Evolutionary conservation across 2,888 invertebrate species (phyloP), one percentile per base, ranked within the genome.

Genomic region (Caenorhabditis virilis): DNA sequence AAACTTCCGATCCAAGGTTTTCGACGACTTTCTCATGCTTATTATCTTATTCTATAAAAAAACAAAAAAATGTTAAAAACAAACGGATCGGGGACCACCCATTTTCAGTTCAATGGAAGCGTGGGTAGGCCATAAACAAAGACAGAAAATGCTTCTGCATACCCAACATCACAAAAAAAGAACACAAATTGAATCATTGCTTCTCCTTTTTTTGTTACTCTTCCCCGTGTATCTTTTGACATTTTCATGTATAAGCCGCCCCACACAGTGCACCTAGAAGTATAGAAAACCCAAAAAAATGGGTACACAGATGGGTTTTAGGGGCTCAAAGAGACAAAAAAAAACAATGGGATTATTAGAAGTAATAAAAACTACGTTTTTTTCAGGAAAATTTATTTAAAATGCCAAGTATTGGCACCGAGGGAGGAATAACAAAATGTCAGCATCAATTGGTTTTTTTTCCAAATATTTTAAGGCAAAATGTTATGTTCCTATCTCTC

Each of bases 121-220:
- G 30, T 13, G 7, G 30, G 6, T 13, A 30, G 30, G 7, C 30
- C 30, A 30, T 9, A 9, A 30, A 30, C 30, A 30, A 30, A 6
- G 13, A 30, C 6, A 30, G 13, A 30, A 30, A 30, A 36, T 15
- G 36, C 30, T 13, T 30, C 13, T 9, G 30, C 30, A 30, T 30
- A 30, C 30, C 30, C 30, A 30, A 30, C 6, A 43, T 26, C 25
- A 42, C 30, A 38, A 39, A 36, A 9, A 36, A n/a, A 9, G 35
- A 52, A 30, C 39, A 50, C 60, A 60, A 60, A 60, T 60, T 54
- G 60, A 60, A 60, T 60, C 60, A 60, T 60, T 60, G 54, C 49
- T 45, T 46, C 27, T 58, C 43, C 30, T 39, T 60, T 50, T 54
- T 43, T 36, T 50, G 54, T 50, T 41, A 46, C 54, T 60, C 49